Percentiles rank a stretch among this genome's conserved stretches.
Conservation (phyloP, 1,140 invertebrate species). For the Hydropsyche tenuis region DNA sequence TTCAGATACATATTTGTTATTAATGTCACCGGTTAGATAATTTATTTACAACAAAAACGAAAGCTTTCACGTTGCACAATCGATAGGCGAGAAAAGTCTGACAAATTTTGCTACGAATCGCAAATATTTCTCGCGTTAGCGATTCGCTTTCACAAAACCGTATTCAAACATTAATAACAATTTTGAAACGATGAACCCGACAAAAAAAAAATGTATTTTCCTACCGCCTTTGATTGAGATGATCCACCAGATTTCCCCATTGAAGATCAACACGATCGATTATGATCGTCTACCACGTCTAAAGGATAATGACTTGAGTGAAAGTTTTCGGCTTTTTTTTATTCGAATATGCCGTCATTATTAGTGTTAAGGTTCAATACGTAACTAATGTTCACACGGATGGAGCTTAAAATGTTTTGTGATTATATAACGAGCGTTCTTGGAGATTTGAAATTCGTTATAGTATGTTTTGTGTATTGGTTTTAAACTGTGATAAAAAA, state of each 20-base stretch:
- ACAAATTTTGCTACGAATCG: too few species aligned
- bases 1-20: too few species aligned
- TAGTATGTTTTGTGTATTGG: not conserved
- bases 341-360: not conserved
- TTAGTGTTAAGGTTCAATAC: not conserved
- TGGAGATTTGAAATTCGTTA: not conserved
- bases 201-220: not conserved
- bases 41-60: too few species aligned
- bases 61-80: too few species aligned
- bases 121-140: too few species aligned
- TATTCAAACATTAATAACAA: too few species aligned
- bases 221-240: not conserved
- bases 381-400: not conserved
- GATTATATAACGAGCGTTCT: not conserved
- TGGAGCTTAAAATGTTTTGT: not conserved
- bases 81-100: too few species aligned
- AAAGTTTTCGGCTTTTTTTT: not conserved
- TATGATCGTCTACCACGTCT: not conserved
- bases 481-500: too few species aligned
- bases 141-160: too few species aligned
- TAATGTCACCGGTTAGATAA: too few species aligned
- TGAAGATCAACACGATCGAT: not conserved
- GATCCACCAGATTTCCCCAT: not conserved
- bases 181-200: too few species aligned
- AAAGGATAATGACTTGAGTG: conserved; percentile 4